phyloP scores from a whole-genome alignment of 1,140 invertebrate genomes.

The Drosophila tropicalis region DNA sequence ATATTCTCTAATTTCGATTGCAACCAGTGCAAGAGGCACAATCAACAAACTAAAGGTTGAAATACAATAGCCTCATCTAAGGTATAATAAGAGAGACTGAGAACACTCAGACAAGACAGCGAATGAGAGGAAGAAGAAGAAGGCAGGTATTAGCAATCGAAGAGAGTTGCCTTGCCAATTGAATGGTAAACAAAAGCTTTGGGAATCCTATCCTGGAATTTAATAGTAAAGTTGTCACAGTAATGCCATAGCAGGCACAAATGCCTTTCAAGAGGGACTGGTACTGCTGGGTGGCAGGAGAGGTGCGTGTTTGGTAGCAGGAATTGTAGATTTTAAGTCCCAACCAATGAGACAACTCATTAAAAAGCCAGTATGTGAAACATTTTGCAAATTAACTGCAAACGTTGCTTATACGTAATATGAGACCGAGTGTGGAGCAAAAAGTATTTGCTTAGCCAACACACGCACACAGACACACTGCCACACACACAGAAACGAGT shows the following conservation, averaged over 20 bases:
- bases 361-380: conserved; percentile 70
- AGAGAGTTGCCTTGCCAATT: conserved; percentile 38
- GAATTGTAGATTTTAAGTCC: conserved; percentile 38
- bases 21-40: conserved; percentile 7
- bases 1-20: not conserved
- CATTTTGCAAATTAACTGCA: conserved; percentile 79
- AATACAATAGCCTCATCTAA: conserved; percentile 54
- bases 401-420: conserved; percentile 73
- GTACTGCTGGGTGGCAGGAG: not conserved
- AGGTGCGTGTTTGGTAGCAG: not conserved
- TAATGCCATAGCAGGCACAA: not conserved
- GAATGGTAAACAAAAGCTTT: conserved; percentile 46
- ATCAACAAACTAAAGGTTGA: conserved; percentile 4
- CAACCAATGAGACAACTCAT: conserved; percentile 62
- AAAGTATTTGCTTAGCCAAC: conserved; percentile 67
- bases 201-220: conserved; percentile 26
- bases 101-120: conserved; percentile 8
- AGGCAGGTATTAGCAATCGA: conserved; percentile 32
- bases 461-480: not conserved
- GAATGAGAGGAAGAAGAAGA: conserved; percentile 4
- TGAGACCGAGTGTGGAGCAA: conserved; percentile 28
- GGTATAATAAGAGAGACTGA: conserved; percentile 54
- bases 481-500: not conserved
- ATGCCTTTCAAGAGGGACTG: not conserved
- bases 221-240: conserved; percentile 45